These are phyloP conservation scores for Liopterus haemorrhoidalis DNA, from an alignment of 2,888 invertebrate genomes.

Conservation along the genomic window DNA sequence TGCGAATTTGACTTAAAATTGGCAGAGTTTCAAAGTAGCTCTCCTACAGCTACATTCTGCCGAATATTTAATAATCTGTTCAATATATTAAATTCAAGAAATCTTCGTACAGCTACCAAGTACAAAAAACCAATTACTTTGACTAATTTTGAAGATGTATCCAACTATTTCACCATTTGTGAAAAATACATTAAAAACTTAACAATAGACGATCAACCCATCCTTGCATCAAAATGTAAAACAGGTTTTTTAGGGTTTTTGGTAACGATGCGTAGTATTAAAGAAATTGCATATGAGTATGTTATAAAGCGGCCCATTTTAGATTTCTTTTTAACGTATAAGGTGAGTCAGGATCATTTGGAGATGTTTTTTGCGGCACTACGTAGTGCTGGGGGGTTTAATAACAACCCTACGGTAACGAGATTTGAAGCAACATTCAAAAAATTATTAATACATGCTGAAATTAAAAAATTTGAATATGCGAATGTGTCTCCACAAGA, in stretches of 20 bases:
- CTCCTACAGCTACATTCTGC: slow-evolving; percentile 28
- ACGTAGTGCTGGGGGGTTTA: slow-evolving; percentile 26
- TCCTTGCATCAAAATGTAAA: slow-evolving; percentile 3
- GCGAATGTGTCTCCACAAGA: too few species aligned
- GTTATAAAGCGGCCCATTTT: neutral
- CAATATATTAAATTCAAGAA: slow-evolving; percentile 32
- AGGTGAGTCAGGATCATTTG: slow-evolving; percentile 31
- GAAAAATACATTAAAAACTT: slow-evolving; percentile 10
- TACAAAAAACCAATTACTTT: slow-evolving; percentile 22
- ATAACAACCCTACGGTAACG: slow-evolving; percentile 28
- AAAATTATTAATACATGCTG: too few species aligned
- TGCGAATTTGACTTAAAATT: slow-evolving; percentile 27
- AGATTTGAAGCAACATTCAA: slow-evolving; percentile 30
- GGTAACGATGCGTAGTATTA: slow-evolving; percentile 8
- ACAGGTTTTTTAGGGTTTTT: slow-evolving; percentile 15
- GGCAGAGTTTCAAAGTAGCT: slow-evolving; percentile 27
- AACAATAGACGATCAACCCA: neutral
- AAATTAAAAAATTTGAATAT: too few species aligned
- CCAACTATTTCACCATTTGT: slow-evolving; percentile 2
- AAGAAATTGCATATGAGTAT: slow-evolving; percentile 5
- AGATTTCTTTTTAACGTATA: slow-evolving; percentile 28
- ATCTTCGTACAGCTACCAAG: slow-evolving; percentile 19
- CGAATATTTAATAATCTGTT: slow-evolving; percentile 30
- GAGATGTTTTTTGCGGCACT: slow-evolving; percentile 30
- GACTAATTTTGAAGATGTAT: slow-evolving; percentile 14